Evolutionary conservation across 1,140 invertebrate species (phyloP).

Genomic region (Sitobion miscanthi): DNA sequence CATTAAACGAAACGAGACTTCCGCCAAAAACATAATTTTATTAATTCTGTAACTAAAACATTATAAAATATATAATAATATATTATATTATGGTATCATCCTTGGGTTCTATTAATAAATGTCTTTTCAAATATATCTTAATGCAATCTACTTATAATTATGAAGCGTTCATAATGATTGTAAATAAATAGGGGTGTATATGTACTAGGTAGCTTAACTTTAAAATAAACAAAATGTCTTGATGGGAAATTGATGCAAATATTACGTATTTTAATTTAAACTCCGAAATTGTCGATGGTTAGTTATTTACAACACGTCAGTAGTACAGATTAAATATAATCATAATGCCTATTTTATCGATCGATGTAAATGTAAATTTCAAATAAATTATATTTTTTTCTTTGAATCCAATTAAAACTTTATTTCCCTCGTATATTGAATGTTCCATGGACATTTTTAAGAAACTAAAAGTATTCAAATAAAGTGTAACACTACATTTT

Average conservation of each 20-base stretch:
- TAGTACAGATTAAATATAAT: not conserved
- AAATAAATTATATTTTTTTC: not conserved
- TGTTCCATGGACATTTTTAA: not conserved
- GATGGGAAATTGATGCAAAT: not conserved
- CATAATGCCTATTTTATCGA: not conserved
- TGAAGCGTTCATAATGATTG: not conserved
- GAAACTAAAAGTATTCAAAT: slow-evolving; percentile 18
- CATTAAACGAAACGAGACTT: not conserved
- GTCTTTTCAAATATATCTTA: not conserved
- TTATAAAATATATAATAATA: no score
- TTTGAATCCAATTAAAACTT: slow-evolving; percentile 8
- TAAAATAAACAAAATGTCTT: no score
- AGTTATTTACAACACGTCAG: not conserved
- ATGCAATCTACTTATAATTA: not conserved
- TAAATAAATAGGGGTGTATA: not conserved
- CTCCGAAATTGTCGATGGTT: not conserved
- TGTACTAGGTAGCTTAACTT: no score
- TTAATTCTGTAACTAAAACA: no score
- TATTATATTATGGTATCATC: no score
- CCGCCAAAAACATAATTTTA: not conserved
- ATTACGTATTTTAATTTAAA: not conserved
- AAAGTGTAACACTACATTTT: not conserved
- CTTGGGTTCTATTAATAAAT: no score
- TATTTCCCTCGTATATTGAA: not conserved
- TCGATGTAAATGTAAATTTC: not conserved